These are phyloP conservation scores for Columbina picui DNA, from an alignment of 2,113 vertebrate species.

Conservation along the genomic window DNA sequence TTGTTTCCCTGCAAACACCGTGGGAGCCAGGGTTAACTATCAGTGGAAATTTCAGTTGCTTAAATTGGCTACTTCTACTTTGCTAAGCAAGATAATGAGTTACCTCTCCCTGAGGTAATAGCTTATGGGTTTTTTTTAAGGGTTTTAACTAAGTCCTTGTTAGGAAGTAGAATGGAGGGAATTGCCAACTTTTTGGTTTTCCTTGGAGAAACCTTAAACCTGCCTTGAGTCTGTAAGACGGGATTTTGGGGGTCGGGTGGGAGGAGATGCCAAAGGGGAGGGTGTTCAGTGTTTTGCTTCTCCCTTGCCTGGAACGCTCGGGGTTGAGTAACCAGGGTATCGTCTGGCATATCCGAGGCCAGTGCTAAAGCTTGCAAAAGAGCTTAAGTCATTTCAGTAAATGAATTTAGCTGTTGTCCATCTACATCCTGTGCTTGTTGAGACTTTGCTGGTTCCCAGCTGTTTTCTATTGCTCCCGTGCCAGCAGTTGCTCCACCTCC, in stretches of 20 bases:
- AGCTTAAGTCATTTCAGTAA: slow-evolving; percentile 58
- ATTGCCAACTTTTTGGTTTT: not conserved
- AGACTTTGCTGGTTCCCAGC: slow-evolving; percentile 62
- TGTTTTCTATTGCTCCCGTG: slow-evolving; percentile 59
- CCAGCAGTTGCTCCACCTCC: slow-evolving; percentile 52
- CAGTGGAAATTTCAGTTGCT: not conserved
- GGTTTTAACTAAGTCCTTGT: not conserved
- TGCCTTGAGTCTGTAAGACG: not conserved
- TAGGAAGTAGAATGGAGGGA: not conserved
- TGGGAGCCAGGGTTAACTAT: not conserved
- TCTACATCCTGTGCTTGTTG: slow-evolving; percentile 63
- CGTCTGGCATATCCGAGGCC: slow-evolving; percentile 10
- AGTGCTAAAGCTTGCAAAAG: slow-evolving; percentile 37
- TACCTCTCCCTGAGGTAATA: not conserved
- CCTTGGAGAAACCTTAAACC: not conserved
- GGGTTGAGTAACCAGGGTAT: slow-evolving; percentile 34
- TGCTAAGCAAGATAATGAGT: not conserved
- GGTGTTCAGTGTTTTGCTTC: not conserved
- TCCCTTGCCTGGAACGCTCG: not conserved
- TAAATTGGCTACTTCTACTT: not conserved
- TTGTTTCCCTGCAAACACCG: not conserved
- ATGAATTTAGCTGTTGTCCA: slow-evolving; percentile 65
- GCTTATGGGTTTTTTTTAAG: not conserved
- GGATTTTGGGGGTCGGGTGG: not conserved
- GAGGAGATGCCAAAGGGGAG: not conserved